These are phyloP conservation scores for Epizoanthus fatuus DNA, from an alignment of 92 coral and sea anemone species.

Conservation along the genomic window DNA sequence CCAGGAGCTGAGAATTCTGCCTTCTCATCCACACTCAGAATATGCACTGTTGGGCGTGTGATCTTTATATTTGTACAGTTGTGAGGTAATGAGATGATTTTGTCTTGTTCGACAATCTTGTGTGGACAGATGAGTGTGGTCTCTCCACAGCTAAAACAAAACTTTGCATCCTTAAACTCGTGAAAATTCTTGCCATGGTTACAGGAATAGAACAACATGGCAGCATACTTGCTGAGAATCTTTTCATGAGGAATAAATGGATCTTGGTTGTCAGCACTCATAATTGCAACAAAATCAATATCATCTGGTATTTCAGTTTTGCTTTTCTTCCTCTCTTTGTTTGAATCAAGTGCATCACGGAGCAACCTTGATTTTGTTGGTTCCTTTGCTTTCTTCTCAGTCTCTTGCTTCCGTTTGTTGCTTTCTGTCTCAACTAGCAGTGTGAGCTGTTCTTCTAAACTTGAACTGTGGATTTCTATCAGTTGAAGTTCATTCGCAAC, in stretches of 20 bases:
- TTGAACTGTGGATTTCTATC: constrained; percentile 84
- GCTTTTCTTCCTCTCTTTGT: constrained; percentile 26
- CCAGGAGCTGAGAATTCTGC: constrained; percentile 55
- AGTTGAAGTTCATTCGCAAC: constrained; percentile 90
- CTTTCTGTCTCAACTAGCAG: constrained; percentile 69
- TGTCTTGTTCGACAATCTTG: constrained; percentile 80
- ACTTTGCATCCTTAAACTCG: constrained; percentile 94
- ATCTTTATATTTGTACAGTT: constrained; percentile 96
- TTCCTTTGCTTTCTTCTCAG: constrained; percentile 45
- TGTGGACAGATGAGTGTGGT: constrained; percentile 96
- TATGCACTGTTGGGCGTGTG: constrained; percentile 87
- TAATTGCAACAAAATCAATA: constrained; percentile 91
- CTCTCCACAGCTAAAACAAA: constrained; percentile 96
- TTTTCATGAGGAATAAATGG: constrained; percentile 95
- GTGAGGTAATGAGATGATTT: constrained; percentile 88
- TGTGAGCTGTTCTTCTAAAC: constrained; percentile 81
- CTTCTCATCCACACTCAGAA: constrained; percentile 61
- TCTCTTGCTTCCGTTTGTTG: constrained; percentile 52
- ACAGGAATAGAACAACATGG: constrained; percentile 91
- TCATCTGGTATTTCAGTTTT: constrained; percentile 60
- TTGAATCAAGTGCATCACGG: constrained; percentile 33
- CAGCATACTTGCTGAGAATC: constrained; percentile 96
- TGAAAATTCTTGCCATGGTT: constrained; percentile 98
- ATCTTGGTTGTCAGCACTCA: constrained; percentile 88
- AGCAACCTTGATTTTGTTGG: constrained; percentile 39